Evolutionary conservation across 1,140 invertebrate species (phyloP).

Genomic region (Bombus pascuorum): DNA sequence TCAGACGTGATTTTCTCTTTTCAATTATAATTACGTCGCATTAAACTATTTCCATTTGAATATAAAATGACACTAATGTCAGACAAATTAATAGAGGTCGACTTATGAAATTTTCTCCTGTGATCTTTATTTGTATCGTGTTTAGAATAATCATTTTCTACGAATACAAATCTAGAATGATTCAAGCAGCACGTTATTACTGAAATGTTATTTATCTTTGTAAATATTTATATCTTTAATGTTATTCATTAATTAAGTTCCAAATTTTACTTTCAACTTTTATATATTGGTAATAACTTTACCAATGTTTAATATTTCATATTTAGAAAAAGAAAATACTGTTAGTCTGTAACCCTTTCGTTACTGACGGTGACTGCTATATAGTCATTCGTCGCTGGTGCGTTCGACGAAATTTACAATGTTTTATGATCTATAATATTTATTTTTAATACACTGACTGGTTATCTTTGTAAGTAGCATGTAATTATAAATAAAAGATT

Average conservation of each 20-base stretch:
- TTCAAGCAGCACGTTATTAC: not conserved
- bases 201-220: not conserved
- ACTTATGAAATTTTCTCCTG: too few species aligned
- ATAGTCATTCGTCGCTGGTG: not conserved
- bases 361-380: not conserved
- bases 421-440: not conserved
- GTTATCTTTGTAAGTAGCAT: conserved; percentile 4
- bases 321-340: not conserved
- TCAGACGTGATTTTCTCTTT: too few species aligned
- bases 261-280: not conserved
- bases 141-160: too few species aligned
- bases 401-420: not conserved
- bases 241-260: not conserved
- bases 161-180: not conserved
- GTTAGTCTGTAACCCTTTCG: not conserved
- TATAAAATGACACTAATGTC: too few species aligned
- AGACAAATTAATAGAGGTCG: too few species aligned
- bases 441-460: not conserved
- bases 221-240: not conserved
- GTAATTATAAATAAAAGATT: conserved; percentile 1
- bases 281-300: not conserved
- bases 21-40: too few species aligned
- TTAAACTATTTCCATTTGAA: too few species aligned
- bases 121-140: too few species aligned
- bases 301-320: not conserved